Conservation (phyloP, 2,113 vertebrate species). For the Willisornis vidua region DNA sequence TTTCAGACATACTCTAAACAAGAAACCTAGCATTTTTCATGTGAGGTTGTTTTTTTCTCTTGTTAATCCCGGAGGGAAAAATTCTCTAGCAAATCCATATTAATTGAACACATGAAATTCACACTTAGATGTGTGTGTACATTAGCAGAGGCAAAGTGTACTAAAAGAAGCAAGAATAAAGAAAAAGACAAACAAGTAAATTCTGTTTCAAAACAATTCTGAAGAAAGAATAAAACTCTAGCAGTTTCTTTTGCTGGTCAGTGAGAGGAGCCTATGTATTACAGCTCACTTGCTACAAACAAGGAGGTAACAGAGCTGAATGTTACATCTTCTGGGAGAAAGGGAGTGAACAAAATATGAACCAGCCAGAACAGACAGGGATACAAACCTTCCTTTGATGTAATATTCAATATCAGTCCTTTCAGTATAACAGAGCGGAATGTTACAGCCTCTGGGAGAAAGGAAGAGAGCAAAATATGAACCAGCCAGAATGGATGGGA, state of each 20-base stretch:
- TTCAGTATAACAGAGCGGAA: background rate
- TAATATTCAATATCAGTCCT: slow-evolving; percentile 9
- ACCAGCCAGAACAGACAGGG: background rate
- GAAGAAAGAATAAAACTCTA: background rate
- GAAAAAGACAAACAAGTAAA: background rate
- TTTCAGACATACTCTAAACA: background rate
- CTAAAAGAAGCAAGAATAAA: background rate
- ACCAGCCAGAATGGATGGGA: background rate
- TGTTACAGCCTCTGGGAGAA: background rate
- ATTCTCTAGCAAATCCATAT: background rate
- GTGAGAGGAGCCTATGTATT: background rate
- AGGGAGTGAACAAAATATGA: background rate
- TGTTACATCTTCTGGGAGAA: background rate
- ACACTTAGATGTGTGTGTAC: background rate
- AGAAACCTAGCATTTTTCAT: background rate
- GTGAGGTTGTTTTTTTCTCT: background rate
- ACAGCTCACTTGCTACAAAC: background rate
- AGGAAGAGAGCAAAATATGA: background rate
- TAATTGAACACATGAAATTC: background rate
- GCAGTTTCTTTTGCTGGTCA: background rate
- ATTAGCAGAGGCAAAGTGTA: background rate
- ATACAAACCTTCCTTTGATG: background rate
- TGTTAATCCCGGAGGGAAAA: background rate
- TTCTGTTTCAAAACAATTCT: background rate
- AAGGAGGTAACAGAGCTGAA: background rate